phyloP scores from a whole-genome alignment of 2,888 invertebrate species.

The Sicus ferrugineus region DNA sequence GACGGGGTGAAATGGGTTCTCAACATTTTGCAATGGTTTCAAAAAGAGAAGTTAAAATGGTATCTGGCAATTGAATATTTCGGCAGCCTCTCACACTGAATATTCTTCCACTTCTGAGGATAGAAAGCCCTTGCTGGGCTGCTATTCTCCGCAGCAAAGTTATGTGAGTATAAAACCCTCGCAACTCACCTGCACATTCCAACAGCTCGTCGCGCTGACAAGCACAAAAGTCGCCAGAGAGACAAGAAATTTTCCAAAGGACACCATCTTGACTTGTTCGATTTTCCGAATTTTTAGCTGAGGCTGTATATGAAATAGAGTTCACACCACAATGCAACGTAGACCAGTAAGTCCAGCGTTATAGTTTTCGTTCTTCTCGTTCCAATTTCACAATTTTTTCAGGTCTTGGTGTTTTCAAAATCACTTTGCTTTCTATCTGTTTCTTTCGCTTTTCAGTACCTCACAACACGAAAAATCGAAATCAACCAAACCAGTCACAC shows the following conservation, averaged over 20 bases:
- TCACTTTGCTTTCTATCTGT: background rate
- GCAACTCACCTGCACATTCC: constrained; percentile 43
- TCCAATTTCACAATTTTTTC: constrained; percentile 11
- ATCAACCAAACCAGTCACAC: constrained; percentile 36
- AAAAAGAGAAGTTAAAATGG: background rate
- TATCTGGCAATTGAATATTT: too few relatives aligned
- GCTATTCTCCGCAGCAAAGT: too few relatives aligned
- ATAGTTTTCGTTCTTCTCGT: background rate
- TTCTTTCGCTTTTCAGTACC: background rate
- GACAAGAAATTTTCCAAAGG: constrained; percentile 11
- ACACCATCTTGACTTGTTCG: background rate
- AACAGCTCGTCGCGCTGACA: constrained; percentile 28
- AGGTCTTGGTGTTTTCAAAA: background rate
- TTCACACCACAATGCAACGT: constrained; percentile 5
- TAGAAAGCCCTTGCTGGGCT: too few relatives aligned
- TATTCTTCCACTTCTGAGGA: background rate
- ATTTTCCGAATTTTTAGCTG: background rate
- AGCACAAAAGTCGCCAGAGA: constrained; percentile 25
- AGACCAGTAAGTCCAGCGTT: constrained; percentile 16
- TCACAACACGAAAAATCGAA: constrained; percentile 26
- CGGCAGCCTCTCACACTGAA: background rate
- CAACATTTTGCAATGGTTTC: background rate
- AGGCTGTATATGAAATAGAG: too few relatives aligned
- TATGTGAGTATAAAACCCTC: too few relatives aligned
- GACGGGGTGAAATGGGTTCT: too few relatives aligned